A percentile compares a stretch with the other conserved stretches of the same genome.
phyloP scores from a whole-genome alignment of 2,113 vertebrate genomes.

The Psephotus haematonotus region DNA sequence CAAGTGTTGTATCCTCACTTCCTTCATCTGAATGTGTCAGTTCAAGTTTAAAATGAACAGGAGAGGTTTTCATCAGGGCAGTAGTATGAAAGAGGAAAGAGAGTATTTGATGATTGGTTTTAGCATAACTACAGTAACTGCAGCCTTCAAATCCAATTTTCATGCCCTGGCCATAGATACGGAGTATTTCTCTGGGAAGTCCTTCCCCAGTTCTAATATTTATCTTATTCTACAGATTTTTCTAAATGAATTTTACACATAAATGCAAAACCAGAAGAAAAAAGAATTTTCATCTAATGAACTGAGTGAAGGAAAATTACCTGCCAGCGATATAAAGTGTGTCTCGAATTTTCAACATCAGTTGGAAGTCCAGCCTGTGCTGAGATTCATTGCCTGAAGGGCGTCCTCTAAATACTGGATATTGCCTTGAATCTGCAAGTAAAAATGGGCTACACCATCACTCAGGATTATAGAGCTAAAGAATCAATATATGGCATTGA shows the following conservation, averaged over 20 bases:
- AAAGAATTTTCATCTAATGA: slow-evolving; percentile 88
- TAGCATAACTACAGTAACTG: slow-evolving; percentile 57
- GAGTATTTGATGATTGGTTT: slow-evolving; percentile 55
- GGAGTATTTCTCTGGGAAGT: slow-evolving; percentile 41
- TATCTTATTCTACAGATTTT: slow-evolving; percentile 72
- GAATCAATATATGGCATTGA: slow-evolving; percentile 82
- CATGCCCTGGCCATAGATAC: slow-evolving; percentile 41
- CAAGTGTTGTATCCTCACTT: slow-evolving; percentile 36
- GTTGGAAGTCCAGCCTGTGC: slow-evolving; percentile 98
- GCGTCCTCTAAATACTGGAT: slow-evolving; percentile 98
- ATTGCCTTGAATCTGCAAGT: slow-evolving; percentile 92
- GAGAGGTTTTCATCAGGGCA: slow-evolving; percentile 23
- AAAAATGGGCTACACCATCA: slow-evolving; percentile 81
- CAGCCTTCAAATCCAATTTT: slow-evolving; percentile 62
- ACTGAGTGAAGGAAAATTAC: slow-evolving; percentile 86
- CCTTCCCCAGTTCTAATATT: slow-evolving; percentile 61
- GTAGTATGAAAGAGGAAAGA: slow-evolving; percentile 47
- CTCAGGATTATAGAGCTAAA: slow-evolving; percentile 80
- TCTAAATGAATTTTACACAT: slow-evolving; percentile 74
- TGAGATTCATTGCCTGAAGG: slow-evolving; percentile 97
- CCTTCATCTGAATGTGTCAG: slow-evolving; percentile 16
- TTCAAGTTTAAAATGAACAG: slow-evolving; percentile 58
- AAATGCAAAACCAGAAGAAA: slow-evolving; percentile 74
- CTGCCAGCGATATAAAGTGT: slow-evolving; percentile 99
- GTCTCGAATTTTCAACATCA: slow-evolving; percentile 99